Evolutionary conservation across 1,140 invertebrate genomes (phyloP), one percentile per base, ranked within the genome.

Genomic region (Ips typographus): DNA sequence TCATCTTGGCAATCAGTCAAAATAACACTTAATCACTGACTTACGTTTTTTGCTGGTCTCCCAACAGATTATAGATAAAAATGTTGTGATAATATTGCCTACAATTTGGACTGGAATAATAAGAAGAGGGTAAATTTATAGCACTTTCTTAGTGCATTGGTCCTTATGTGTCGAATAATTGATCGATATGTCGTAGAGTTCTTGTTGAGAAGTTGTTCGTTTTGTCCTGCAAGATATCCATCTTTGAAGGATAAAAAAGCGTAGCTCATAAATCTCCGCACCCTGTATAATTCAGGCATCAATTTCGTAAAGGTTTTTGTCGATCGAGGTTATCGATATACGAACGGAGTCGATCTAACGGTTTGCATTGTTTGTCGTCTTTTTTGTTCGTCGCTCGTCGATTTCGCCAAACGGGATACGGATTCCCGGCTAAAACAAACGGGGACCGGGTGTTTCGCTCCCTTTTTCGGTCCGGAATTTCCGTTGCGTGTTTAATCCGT

Each of bases 401-500:
- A 49, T 49, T 49, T 49, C 22, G 44, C 44, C 44, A 49, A 22
- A 49, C 44, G 44, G 44, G 44, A 1, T 49, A 1, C 22, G 22
- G 44, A 8, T 22, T 22, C 22, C 22, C 22, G 6, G 44, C 44
- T 49, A 49, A 49, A 49, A 49, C 44, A 3, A 49, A 49, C 44
- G 44, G 22, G 6, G 44, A 49, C 44, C 6, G 22, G 6, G 44
- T 8, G 44, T 49, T 49, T 49, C 22, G 44, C 44, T 49, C 44
- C 44, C 44, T 49, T 49, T 49, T 49, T 49, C 22, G 44, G 44
- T 6, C 44, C 44, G 44, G 44, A 49, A 49, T 49, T 49, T 49
- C 44, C 44, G 44, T 49, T 49, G 44, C 44, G 44, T 49, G 44
- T 49, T 49, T 49, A 49, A 49, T 49, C 44, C 44, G 44, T 49